Evolutionary conservation across 1,140 invertebrate species (phyloP).

Genomic region (Onthophagus taurus): DNA sequence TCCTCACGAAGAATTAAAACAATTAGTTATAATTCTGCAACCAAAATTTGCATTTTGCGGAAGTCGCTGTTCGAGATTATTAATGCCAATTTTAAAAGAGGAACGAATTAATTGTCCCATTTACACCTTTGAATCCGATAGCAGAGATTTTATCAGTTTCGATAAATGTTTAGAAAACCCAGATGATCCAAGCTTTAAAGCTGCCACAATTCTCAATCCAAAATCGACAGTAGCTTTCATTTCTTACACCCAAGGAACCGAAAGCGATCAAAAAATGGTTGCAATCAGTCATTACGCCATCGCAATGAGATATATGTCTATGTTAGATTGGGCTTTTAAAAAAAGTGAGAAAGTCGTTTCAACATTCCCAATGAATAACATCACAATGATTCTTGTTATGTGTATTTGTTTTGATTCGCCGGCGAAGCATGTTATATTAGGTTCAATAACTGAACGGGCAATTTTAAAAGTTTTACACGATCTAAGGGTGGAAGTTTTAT

Average conservation of each 20-base stretch:
- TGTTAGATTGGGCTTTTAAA: constrained; percentile 16
- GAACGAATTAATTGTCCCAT: constrained; percentile 2
- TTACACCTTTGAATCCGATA: constrained; percentile 1
- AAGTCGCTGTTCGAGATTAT: constrained; percentile 17
- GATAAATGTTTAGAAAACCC: background rate
- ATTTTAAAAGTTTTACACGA: constrained; percentile 27
- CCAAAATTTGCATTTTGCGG: constrained; percentile 30
- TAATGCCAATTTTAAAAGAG: constrained; percentile 18
- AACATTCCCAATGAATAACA: constrained; percentile 24
- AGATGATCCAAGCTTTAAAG: constrained; percentile 1
- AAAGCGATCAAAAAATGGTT: constrained; percentile 20
- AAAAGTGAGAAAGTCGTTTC: constrained; percentile 22
- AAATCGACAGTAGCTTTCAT: constrained; percentile 22
- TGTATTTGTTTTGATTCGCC: constrained; percentile 21
- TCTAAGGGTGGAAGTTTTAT: constrained; percentile 21
- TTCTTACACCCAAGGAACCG: constrained; percentile 23
- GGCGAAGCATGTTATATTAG: constrained; percentile 19
- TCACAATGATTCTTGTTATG: constrained; percentile 19
- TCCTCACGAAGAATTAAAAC: constrained; percentile 20
- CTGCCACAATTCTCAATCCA: constrained; percentile 13
- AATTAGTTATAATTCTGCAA: constrained; percentile 19
- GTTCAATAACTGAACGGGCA: constrained; percentile 20
- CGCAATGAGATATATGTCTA: constrained; percentile 9
- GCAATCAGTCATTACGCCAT: constrained; percentile 25
- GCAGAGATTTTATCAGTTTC: background rate